Base-by-base conservation (phyloP, 2,797 vertebrate species). In the Acrossocheilus wenchowensis region DNA sequence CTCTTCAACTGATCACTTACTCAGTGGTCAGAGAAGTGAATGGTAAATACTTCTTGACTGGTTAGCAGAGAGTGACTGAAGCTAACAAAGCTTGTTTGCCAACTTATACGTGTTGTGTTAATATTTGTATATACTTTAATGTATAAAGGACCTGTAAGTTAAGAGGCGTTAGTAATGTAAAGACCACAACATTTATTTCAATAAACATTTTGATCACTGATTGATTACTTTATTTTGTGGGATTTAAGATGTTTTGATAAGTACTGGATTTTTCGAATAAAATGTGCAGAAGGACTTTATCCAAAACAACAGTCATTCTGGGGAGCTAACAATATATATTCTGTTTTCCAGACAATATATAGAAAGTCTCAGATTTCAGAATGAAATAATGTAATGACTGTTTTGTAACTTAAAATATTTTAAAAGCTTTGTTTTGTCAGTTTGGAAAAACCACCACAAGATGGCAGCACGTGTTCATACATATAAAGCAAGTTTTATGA, bases 111-210 rank as follows among this genome's bases (percentile, higher is more conserved):
- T 79, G 78, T 89, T 85, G 43, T 79, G 36, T 89, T 83, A 85
- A 87, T 88, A 85, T 79, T 66, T 88, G 83, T 88, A 83, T 83
- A 84, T 78, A 81, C 57, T 78, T 88, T 81, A 84, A 73, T 89
- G 81, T 89, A 86, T 82, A 89, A 86, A 89, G 14, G 50, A 50
- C 19, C 50, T 81, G 82, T 84, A 88, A 89, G 60, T 84, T 84
- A 83, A 86, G 14, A 79, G 39, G 57, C 0, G 15, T 79, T 62
- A 11, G 77, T 79, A 64, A 62, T 79, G 36, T 43, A 43, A 79
- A 79, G n/a, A 64, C 36, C 57, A 64, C 30, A 30, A 11, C 78
- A 43, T 79, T 64, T 79, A 79, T 79, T 79, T 79, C 78, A 79
- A 64, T 79, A 79, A 79, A 79, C 78, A 41, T 64, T 79, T 79